A percentile compares a stretch with the other conserved stretches of the same genome.
These are phyloP conservation scores for Bombus superbus DNA, from an alignment of 1,140 invertebrate genomes.

Conservation along the genomic window DNA sequence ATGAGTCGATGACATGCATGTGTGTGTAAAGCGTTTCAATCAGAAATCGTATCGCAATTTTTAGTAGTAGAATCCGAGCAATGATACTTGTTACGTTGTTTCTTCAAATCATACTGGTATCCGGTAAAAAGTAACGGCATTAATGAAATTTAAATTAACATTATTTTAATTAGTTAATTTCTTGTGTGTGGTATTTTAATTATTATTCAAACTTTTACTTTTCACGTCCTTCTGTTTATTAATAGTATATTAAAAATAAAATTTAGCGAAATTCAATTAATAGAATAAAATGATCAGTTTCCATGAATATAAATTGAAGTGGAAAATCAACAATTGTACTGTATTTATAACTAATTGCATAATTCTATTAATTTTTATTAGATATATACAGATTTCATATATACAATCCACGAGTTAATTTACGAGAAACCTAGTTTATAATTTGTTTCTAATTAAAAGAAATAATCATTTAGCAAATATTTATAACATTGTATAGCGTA, in stretches of 20 bases:
- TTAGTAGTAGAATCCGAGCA: neutral
- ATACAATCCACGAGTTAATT: neutral
- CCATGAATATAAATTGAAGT: neutral
- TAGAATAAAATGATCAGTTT: neutral
- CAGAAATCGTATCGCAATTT: neutral
- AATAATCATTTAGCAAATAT: conserved; percentile 83
- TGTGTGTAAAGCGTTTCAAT: neutral
- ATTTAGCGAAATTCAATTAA: neutral
- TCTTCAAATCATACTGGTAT: conserved; percentile 2
- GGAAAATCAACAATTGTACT: neutral
- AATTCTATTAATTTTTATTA: neutral
- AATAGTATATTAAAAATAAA: neutral
- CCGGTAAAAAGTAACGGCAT: conserved; percentile 17
- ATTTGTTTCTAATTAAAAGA: conserved; percentile 76
- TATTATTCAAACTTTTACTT: neutral
- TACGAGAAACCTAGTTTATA: neutral
- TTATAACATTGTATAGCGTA: conserved; percentile 82
- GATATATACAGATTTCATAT: neutral
- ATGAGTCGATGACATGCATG: neutral
- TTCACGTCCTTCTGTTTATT: neutral
- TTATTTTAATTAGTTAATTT: neutral
- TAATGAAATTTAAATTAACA: neutral
- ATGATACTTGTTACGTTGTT: neutral
- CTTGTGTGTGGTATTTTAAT: neutral
- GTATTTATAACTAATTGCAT: neutral